These are phyloP conservation scores for Coregonus sp. DNA, from an alignment of 2,797 vertebrate species.

Conservation along the genomic window DNA sequence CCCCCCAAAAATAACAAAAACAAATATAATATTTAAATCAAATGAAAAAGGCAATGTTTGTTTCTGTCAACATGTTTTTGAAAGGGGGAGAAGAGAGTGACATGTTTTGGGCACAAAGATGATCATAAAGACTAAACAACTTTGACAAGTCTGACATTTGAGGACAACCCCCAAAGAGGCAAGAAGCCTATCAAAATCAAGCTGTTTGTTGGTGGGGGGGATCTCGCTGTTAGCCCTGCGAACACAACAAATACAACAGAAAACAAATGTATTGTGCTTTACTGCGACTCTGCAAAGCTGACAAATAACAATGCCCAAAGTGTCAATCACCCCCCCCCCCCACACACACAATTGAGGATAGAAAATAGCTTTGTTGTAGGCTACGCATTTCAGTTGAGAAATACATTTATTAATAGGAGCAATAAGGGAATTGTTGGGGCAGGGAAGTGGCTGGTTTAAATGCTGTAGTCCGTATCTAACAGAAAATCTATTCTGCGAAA, in stretches of 20 bases:
- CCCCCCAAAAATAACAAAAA: background rate
- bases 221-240: slow-evolving; percentile 35
- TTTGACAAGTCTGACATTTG: slow-evolving; percentile 71
- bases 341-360: background rate
- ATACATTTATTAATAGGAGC: slow-evolving; percentile 42
- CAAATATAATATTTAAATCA: background rate
- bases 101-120: slow-evolving; percentile 46
- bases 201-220: slow-evolving; percentile 58
- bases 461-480: slow-evolving; percentile 27
- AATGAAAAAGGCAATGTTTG: too few species aligned
- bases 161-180: slow-evolving; percentile 67
- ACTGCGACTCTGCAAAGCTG: slow-evolving; percentile 53
- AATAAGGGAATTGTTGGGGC: slow-evolving; percentile 13
- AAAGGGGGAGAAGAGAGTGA: too few species aligned
- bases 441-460: slow-evolving; percentile 13
- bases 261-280: slow-evolving; percentile 51
- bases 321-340: slow-evolving; percentile 43
- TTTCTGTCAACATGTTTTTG: too few species aligned
- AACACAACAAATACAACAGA: slow-evolving; percentile 37
- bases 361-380: slow-evolving; percentile 7
- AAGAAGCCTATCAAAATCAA: slow-evolving; percentile 62
- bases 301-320: slow-evolving; percentile 56
- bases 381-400: slow-evolving; percentile 29
- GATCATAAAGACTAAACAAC: slow-evolving; percentile 72
- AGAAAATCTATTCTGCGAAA: slow-evolving; percentile 24